Percentiles rank a stretch among this genome's conserved stretches.
These are phyloP conservation scores for Mastigias papua DNA, from an alignment of 30 jellyfish, hydroid and myxozoan species.

Conservation along the genomic window DNA sequence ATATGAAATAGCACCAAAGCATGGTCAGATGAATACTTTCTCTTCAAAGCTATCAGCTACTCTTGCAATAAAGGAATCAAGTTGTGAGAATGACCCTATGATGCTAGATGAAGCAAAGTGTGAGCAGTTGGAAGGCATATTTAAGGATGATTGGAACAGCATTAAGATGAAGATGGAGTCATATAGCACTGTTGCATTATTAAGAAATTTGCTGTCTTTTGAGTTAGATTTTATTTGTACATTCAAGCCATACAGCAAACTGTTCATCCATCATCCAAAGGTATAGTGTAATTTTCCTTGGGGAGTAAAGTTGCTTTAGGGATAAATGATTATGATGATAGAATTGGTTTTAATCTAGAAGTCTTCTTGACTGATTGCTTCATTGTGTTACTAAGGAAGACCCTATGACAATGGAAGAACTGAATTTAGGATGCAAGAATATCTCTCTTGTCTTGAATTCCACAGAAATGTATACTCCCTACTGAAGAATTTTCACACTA, in stretches of 20 bases:
- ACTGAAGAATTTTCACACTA: no score
- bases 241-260: constrained; percentile 2
- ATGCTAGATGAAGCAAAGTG: not conserved
- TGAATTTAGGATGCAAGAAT: no score
- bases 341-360: no score
- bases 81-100: not conserved
- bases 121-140: not conserved
- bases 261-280: not conserved
- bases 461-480: no score
- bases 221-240: constrained; percentile 23
- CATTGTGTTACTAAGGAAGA: no score
- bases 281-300: not conserved
- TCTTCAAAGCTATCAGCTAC: constrained; percentile 38
- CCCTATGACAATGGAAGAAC: no score
- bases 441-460: no score
- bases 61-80: constrained; percentile 7
- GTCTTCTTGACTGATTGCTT: no score
- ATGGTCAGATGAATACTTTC: constrained; percentile 4
- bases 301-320: not conserved
- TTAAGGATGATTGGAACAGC: not conserved
- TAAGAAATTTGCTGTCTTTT: not conserved
- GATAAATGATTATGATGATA: no score
- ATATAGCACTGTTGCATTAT: constrained; percentile 5
- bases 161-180: not conserved
- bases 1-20: constrained; percentile 25